Base-by-base conservation (phyloP, 2,797 vertebrate genomes). In the Xerus rutilus region DNA sequence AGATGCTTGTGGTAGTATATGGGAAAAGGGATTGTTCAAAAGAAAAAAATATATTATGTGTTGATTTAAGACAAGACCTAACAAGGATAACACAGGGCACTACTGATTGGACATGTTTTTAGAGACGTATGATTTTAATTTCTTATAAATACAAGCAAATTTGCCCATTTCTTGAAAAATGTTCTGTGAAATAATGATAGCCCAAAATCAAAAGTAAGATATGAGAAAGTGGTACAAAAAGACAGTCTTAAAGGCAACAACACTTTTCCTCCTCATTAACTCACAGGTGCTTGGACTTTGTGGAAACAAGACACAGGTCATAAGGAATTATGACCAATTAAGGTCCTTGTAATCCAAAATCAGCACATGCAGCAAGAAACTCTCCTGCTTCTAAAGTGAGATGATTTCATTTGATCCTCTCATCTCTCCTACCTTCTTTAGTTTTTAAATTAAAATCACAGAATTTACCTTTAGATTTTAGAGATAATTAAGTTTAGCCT, bases 81-180 rank as follows among this genome's bases (percentile, higher is more conserved):
- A 39, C 23, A 30, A 28, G 67, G 35, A 30, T 4, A 72, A 70
- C 89, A 92, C 5, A 79, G 1, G 18, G 39, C 65, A 10, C 21
- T 72, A 0, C 0, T 87, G 1, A 59, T 14, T 67, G 12, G 54
- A 67, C 76, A 83, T 95, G 1, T 78, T 82, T n/a, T 0, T 73
- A 93, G 28, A 78, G 86, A 65, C 67, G 85, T 59, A 69, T 12
- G 83, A 65, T 95, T 88, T 92, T 96, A 79, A 59, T 72, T 93
- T 86, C 11, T 96, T 70, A 49, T 86, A 84, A 85, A 89, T 86
- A 62, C 57, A 78, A 84, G 32, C 32, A 92, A 84, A 93, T 21
- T 47, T 94, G 76, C 74, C 69, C 39, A 35, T 86, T 95, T 72
- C 30, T 69, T 95, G 28, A 54, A 23, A 93, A 90, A 85, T 21